Conservation (phyloP, 2,888 invertebrate genomes). For the Pyrrhia umbra region DNA sequence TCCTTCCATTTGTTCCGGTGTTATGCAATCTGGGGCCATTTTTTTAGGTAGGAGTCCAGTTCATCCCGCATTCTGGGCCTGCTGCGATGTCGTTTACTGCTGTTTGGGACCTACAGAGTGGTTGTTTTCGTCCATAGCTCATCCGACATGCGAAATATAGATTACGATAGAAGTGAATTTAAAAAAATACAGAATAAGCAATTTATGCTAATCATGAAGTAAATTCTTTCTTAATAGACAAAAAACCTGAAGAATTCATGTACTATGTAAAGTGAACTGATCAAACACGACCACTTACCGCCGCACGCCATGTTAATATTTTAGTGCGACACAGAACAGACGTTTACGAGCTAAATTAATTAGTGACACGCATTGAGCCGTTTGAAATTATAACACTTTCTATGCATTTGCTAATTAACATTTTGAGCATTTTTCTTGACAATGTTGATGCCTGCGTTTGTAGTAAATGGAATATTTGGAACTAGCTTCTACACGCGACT, state of each 20-base stretch:
- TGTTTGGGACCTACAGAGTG: no score
- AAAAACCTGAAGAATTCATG: conserved; percentile 32
- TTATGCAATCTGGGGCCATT: no score
- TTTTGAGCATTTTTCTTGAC: neutral
- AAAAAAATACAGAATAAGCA: no score
- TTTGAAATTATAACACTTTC: conserved; percentile 41
- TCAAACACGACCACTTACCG: conserved; percentile 10
- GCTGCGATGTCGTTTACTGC: no score
- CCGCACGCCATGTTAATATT: conserved; percentile 30
- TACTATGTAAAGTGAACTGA: conserved; percentile 16
- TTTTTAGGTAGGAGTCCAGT: no score
- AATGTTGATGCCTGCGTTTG: neutral
- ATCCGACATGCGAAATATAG: no score
- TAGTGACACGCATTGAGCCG: conserved; percentile 28
- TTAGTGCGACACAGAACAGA: conserved; percentile 22
- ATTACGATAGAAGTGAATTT: no score
- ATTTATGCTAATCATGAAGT: neutral
- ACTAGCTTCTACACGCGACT: no score
- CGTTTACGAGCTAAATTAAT: conserved; percentile 14
- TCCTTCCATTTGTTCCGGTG: no score
- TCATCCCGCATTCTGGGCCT: no score
- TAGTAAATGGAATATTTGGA: no score
- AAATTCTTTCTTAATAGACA: conserved; percentile 13
- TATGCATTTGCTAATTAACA: conserved; percentile 7
- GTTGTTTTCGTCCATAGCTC: no score